A percentile compares a stretch with the other conserved stretches of the same genome.
Evolutionary conservation across 2,888 invertebrate species (phyloP).

Genomic region (Bugula neritina): DNA sequence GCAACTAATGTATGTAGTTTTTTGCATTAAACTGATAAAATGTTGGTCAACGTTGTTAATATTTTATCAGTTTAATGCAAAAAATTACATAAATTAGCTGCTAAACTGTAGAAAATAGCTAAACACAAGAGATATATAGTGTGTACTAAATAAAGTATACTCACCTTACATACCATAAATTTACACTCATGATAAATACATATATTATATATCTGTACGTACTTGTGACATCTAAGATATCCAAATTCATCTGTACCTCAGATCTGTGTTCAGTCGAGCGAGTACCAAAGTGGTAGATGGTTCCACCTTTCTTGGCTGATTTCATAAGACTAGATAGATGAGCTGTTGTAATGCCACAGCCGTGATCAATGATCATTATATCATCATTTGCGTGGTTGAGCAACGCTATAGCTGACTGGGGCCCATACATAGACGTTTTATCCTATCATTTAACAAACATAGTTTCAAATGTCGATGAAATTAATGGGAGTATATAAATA

Average conservation of each 20-base stretch:
- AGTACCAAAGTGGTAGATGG: constrained; percentile 42
- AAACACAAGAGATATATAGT: no score
- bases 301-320: constrained; percentile 33
- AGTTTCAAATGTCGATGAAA: neutral
- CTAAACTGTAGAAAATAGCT: no score
- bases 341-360: constrained; percentile 44
- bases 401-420: constrained; percentile 43
- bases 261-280: constrained; percentile 33
- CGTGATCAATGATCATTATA: constrained; percentile 48
- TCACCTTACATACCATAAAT: no score
- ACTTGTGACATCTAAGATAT: constrained; percentile 44
- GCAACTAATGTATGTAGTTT: no score
- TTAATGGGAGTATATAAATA: no score
- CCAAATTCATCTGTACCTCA: constrained; percentile 37
- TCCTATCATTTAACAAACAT: constrained; percentile 38
- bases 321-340: constrained; percentile 46
- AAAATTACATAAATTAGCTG: no score
- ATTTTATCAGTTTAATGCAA: no score
- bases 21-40: no score
- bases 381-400: constrained; percentile 42
- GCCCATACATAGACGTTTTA: constrained; percentile 49
- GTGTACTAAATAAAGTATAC: no score
- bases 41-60: no score
- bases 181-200: no score
- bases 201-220: no score